Base-by-base conservation (phyloP, 2,888 invertebrate species). In the Lithophane leautieri region DNA sequence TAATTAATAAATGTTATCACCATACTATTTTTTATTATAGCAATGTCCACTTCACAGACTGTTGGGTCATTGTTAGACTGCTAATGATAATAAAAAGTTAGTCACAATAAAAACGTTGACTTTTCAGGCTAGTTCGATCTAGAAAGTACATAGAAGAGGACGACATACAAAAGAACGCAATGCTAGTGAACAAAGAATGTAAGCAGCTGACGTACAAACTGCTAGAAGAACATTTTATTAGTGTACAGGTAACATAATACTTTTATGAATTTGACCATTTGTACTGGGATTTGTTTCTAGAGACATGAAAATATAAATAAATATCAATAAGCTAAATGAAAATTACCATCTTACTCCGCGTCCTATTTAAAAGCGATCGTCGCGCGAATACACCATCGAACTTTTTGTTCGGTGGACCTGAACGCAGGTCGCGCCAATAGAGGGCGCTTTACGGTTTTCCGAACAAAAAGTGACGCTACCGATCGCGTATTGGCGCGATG, bases 161-260 rank as follows among this genome's bases (percentile, higher is more conserved):
- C 82, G 98, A 98, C 91, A 98, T 99, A 76, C 99, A 99, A 92
- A 98, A 98, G 89, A 96, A 98, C 86, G 99, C 98, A 0, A 99
- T 99, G 99, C 97, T 99, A 88, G 98, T 99, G 0, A 98, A 98
- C 42, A 99, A 99, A 92, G 99, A 99, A 93, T 98, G 99, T 4
- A 99, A 99, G 92, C 97, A 98, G 83, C 94, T 99, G 22, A 98
- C 99, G 0, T 99, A 99, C 93, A 98, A 97, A 85, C 95, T 99
- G 83, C 95, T 99, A 68, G 98, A 98, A 91, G 98, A 99, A 90
- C 98, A 98, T 91, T 97, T 97, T 86, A 94, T 98, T 44, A 97
- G 97, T 87, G 95, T 98, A 79, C 97, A 98, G 92, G 98, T 98
- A 77, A 58, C 28, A 9, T 58, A 28, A 58, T 28, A 28, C 9